phyloP scores from a whole-genome alignment of 2,113 vertebrate genomes.

The Serilophus lunatus region DNA sequence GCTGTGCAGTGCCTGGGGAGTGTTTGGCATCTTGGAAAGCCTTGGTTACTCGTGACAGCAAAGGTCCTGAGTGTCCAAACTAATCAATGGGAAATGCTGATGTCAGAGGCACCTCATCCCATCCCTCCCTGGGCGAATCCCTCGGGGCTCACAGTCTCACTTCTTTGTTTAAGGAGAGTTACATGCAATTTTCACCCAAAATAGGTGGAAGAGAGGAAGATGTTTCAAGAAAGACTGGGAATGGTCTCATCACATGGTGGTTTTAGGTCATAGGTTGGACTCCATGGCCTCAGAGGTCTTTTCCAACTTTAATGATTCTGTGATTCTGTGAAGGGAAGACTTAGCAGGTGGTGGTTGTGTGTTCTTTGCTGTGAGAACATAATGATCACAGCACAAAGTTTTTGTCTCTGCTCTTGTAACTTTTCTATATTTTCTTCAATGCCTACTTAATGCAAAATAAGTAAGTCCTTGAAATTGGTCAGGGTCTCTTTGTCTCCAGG shows the following conservation, averaged over 20 bases:
- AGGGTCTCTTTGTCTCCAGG: background rate
- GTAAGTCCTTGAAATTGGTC: background rate
- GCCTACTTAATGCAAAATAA: background rate
- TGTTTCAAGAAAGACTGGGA: background rate
- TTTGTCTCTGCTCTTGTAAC: background rate
- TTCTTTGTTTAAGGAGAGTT: background rate
- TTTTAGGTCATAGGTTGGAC: background rate
- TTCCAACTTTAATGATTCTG: background rate
- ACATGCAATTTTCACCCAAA: background rate
- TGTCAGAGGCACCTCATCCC: background rate
- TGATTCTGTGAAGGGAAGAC: background rate
- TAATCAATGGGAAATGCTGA: background rate
- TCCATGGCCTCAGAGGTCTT: accelerated
- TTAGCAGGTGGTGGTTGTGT: background rate
- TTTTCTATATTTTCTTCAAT: background rate
- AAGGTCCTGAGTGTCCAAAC: background rate
- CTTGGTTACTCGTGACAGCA: background rate
- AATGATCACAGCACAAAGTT: background rate
- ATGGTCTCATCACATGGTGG: accelerated
- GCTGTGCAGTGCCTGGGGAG: background rate
- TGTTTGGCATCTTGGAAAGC: background rate
- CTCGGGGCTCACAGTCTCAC: accelerated
- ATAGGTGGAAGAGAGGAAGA: background rate
- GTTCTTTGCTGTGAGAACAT: background rate
- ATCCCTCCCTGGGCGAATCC: background rate